Evolutionary conservation across 2,113 vertebrate genomes (phyloP).

Genomic region (Romanogobio albipinnatus): DNA sequence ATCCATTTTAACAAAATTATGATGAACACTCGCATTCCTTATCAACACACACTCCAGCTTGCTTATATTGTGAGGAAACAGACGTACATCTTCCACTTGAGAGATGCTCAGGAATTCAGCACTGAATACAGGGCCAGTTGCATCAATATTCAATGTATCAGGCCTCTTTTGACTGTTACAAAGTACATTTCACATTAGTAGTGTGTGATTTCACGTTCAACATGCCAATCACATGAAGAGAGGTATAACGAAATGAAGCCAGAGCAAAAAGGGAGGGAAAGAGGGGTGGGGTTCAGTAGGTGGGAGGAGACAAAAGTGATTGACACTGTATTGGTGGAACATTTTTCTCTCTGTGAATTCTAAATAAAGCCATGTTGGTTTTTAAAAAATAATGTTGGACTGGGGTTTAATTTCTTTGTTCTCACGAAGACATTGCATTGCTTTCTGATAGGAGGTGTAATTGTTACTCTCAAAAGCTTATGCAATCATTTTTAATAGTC

Average conservation of each 20-base stretch:
- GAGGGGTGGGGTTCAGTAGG: not conserved
- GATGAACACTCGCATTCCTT: not conserved
- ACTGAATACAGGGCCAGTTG: conserved; percentile 12
- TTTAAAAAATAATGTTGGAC: conserved; percentile 7
- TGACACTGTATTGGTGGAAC: conserved; percentile 36
- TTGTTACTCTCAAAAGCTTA: not conserved
- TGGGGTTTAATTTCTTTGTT: not conserved
- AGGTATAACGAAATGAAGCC: not conserved
- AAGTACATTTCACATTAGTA: not conserved
- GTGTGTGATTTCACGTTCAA: not conserved
- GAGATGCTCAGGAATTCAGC: conserved; percentile 8
- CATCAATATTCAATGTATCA: not conserved
- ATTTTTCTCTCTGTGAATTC: conserved; percentile 57
- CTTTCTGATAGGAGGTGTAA: not conserved
- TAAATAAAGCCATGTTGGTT: conserved; percentile 63
- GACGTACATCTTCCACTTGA: not conserved
- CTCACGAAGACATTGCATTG: not conserved
- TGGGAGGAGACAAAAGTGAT: conserved; percentile 4
- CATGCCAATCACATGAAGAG: not conserved
- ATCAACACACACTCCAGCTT: conserved; percentile 15
- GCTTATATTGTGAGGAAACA: not conserved
- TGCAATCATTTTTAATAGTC: not conserved
- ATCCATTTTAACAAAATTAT: not conserved
- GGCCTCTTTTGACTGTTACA: conserved; percentile 23
- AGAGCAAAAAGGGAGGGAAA: not conserved